A percentile compares a stretch with the other conserved stretches of the same genome.
phyloP scores from a whole-genome alignment of 2,888 invertebrate species.

The Gryllus longicercus region DNA sequence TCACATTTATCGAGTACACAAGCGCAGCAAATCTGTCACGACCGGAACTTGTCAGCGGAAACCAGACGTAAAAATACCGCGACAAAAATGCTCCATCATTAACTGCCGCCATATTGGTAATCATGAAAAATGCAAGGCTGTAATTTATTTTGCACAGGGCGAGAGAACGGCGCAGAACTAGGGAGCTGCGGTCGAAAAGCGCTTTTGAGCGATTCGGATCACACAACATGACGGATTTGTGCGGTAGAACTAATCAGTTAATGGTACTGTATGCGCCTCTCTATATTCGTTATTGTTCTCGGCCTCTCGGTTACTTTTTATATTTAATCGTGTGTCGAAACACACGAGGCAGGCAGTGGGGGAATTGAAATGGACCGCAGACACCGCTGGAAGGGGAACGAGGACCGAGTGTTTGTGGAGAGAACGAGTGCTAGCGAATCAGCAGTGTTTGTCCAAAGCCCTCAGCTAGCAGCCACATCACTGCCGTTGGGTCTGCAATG shows the following conservation, averaged over 20 bases:
- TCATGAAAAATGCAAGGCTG: constrained; percentile 5
- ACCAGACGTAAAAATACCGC: neutral
- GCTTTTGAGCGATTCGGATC: constrained; percentile 9
- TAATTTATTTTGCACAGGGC: neutral
- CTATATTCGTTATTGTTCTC: neutral
- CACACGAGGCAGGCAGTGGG: too few relatives aligned
- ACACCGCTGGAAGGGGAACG: too few relatives aligned
- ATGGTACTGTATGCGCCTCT: neutral
- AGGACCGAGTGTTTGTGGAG: too few relatives aligned
- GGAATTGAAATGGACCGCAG: too few relatives aligned
- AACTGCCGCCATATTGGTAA: neutral
- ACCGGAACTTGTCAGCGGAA: neutral
- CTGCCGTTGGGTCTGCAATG: too few relatives aligned
- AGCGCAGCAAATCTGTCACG: neutral
- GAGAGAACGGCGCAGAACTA: too few relatives aligned
- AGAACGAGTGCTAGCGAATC: too few relatives aligned
- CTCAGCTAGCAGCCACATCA: too few relatives aligned
- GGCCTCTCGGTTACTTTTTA: neutral
- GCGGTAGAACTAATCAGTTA: neutral
- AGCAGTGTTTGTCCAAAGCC: too few relatives aligned
- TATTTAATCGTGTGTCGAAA: too few relatives aligned
- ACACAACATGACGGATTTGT: neutral
- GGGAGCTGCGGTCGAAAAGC: neutral
- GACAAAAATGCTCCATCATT: neutral
- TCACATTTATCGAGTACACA: neutral